Evolutionary conservation across 2,888 invertebrate genomes (phyloP).

Genomic region (Nomada flava): DNA sequence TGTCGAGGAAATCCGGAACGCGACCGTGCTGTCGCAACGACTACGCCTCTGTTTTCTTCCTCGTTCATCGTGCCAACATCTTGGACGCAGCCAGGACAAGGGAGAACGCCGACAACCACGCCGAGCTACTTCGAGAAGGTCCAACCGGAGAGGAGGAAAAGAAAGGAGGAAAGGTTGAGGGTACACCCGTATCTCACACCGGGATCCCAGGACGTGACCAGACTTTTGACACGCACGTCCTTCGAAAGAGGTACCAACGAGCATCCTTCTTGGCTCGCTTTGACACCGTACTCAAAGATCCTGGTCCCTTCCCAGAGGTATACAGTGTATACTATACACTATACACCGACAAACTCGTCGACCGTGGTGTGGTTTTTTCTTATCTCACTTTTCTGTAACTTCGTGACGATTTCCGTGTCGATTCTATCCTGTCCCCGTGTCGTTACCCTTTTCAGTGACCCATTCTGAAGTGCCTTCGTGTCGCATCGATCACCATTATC

Average conservation of each 20-base stretch:
- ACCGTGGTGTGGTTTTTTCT: constrained; percentile 44
- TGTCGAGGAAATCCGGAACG: constrained; percentile 40
- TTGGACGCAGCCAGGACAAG: constrained; percentile 27
- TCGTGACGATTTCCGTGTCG: constrained; percentile 4
- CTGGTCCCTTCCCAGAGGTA: constrained; percentile 60
- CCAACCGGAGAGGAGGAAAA: constrained; percentile 20
- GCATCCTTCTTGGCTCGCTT: constrained; percentile 75
- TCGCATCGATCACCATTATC: not conserved
- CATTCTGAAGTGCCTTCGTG: not conserved
- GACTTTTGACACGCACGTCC: constrained; percentile 75
- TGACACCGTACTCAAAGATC: constrained; percentile 74
- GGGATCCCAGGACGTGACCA: constrained; percentile 78
- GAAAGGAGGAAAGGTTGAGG: constrained; percentile 78
- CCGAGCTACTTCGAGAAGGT: constrained; percentile 41
- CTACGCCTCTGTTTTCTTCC: constrained; percentile 23
- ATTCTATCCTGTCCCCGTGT: not conserved
- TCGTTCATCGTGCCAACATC: constrained; percentile 12
- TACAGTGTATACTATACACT: constrained; percentile 51
- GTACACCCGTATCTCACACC: constrained; percentile 77
- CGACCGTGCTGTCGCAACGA: constrained; percentile 14
- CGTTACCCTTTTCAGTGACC: not conserved
- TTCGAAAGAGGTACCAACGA: constrained; percentile 77
- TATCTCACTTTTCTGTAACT: not conserved
- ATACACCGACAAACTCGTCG: constrained; percentile 40
- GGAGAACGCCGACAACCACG: constrained; percentile 9